Base-by-base conservation (phyloP, 2,888 invertebrate species). In the Mayetiola destructor region DNA sequence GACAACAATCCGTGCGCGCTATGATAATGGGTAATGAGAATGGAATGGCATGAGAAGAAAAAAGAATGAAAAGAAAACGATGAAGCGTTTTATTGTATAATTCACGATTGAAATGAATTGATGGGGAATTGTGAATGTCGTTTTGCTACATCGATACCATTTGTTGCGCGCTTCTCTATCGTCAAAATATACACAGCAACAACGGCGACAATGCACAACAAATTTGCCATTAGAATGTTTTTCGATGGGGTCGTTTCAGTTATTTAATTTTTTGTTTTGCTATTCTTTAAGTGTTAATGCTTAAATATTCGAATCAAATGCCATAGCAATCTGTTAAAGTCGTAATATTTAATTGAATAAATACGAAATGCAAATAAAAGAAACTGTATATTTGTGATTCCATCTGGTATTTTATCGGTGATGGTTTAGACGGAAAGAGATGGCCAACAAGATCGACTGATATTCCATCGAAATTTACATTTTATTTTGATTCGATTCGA, bases 31-130 rank as follows among this genome's bases (percentile, higher is more conserved):
- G n/a, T n/a, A 14, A 48, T 48, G 27, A 48, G 27, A 48, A 48
- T 8, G n/a, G 23, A 12, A 32, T 8, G 12, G 32, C 6, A 9
- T 8, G 32, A 42, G n/a, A 9, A 23, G 23, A 10, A 6, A 23
- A 42, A 8, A 42, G 23, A 42, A 23, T 4, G 42, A 14, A 37
- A 37, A 5, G 37, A 37, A n/a, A n/a, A n/a, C n/a, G n/a, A n/a
- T n/a, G n/a, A n/a, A n/a, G 14, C 37, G n/a, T 42, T n/a, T 48
- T 27, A 48, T 27, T 48, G 48, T 48, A 27, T 48, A 48, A n/a
- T n/a, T n/a, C n/a, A n/a, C n/a, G n/a, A n/a, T 48, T 48, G 48
- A 48, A 48, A 48, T 48, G 48, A 48, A 48, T 48, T 48, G 48
- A 48, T 48, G 27, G n/a, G n/a, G 48, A 23, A 48, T 27, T 23